phyloP scores from a whole-genome alignment of 2,113 vertebrate genomes.

The Hippocampus mohnikei region DNA sequence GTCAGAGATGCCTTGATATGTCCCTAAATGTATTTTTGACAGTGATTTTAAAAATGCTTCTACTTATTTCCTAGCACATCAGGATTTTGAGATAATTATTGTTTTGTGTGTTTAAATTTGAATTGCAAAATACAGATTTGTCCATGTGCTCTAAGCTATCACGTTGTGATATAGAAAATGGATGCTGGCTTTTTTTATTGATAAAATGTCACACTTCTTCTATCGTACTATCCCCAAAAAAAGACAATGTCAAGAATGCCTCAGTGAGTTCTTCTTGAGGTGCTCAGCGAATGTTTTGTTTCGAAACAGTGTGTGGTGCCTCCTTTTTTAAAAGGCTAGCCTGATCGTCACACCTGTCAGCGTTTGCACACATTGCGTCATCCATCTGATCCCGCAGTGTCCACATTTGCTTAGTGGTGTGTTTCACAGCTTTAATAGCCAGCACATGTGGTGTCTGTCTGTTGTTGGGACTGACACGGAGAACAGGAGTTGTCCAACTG shows the following conservation, averaged over 20 bases:
- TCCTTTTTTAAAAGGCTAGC: slow-evolving; percentile 7
- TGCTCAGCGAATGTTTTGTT: background rate
- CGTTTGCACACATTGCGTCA: slow-evolving; percentile 50
- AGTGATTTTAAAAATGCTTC: no score
- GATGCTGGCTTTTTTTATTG: no score
- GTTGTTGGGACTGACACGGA: slow-evolving; percentile 43
- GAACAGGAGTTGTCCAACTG: slow-evolving; percentile 67
- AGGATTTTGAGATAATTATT: no score
- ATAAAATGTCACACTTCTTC: no score
- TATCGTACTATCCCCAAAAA: no score
- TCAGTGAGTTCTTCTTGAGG: background rate
- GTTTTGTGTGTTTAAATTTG: no score
- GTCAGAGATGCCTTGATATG: no score
- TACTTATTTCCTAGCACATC: no score
- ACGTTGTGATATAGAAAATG: background rate
- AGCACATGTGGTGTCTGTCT: slow-evolving; percentile 55
- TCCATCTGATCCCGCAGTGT: slow-evolving; percentile 42
- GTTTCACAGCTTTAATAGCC: slow-evolving; percentile 54
- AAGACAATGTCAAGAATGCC: background rate
- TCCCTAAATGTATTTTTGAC: no score
- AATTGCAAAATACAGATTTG: no score
- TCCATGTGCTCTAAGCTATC: no score
- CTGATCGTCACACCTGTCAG: slow-evolving; percentile 58
- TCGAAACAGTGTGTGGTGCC: background rate
- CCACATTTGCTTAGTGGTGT: slow-evolving; percentile 55